Evolutionary conservation across 2,888 invertebrate species (phyloP).

Genomic region (Tanypteryx hageni): DNA sequence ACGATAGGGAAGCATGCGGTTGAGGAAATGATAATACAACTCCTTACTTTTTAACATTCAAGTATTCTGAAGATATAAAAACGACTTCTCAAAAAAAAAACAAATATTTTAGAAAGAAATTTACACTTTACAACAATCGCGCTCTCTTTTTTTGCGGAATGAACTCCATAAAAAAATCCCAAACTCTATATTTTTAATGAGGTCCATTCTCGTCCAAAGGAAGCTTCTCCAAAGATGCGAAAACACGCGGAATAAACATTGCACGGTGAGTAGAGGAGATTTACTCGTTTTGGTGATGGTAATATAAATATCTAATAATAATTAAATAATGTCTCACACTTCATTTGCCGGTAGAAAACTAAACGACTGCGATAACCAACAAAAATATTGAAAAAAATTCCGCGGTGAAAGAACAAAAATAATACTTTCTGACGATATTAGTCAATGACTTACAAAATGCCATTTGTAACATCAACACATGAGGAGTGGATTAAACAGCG

Average conservation of each 20-base stretch:
- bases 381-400: neutral
- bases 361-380: neutral
- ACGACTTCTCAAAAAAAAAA: neutral
- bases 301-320: conserved; percentile 46
- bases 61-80: conserved; percentile 30
- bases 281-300: neutral
- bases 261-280: neutral
- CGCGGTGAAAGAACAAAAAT: conserved; percentile 10
- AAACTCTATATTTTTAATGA: neutral
- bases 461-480: neutral
- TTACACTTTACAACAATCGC: conserved; percentile 30
- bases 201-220: neutral
- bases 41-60: conserved; percentile 13
- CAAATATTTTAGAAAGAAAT: conserved; percentile 36
- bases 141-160: neutral
- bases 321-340: conserved; percentile 36
- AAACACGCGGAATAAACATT: conserved; percentile 4
- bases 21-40: conserved; percentile 9
- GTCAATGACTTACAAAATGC: neutral
- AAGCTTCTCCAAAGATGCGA: neutral
- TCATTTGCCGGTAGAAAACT: neutral
- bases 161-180: neutral
- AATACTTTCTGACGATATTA: conserved; percentile 36
- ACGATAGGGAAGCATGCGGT: conserved; percentile 44
- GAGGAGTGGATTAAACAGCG: neutral